A percentile compares a stretch with the other conserved stretches of the same genome.
Evolutionary conservation across 2,888 invertebrate genomes (phyloP).

Genomic region (Microctonus aethiopoides): DNA sequence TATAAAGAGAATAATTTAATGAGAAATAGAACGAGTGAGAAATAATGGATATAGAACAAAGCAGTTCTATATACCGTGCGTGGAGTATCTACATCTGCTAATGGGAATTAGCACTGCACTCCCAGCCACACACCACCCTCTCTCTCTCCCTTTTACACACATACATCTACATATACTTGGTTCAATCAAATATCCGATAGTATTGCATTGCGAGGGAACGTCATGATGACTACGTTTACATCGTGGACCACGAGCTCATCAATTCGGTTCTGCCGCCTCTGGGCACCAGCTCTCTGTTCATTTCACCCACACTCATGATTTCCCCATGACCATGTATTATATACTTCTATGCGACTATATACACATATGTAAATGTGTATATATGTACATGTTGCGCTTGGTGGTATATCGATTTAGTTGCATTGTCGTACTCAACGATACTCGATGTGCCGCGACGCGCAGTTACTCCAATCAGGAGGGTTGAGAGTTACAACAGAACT

Average conservation of each 20-base stretch:
- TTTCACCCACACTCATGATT: constrained; percentile 3
- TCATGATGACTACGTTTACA: constrained; percentile 55
- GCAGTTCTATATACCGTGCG: constrained; percentile 10
- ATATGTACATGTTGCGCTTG: not conserved
- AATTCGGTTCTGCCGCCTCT: constrained; percentile 35
- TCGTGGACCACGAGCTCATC: constrained; percentile 53
- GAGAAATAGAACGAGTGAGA: not conserved
- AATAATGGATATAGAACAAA: constrained; percentile 15
- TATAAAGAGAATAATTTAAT: not conserved
- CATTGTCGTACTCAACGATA: constrained; percentile 25
- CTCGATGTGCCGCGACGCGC: not conserved
- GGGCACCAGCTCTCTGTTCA: constrained; percentile 7
- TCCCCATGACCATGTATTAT: not conserved
- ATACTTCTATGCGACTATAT: too few relatives aligned
- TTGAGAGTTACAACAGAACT: not conserved
- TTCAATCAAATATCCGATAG: constrained; percentile 56
- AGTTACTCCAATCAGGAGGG: constrained; percentile 18
- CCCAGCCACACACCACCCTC: constrained; percentile 37
- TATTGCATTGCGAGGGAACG: constrained; percentile 39
- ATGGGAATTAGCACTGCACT: constrained; percentile 52
- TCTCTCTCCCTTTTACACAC: constrained; percentile 37
- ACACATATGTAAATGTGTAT: not conserved
- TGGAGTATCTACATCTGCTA: constrained; percentile 42
- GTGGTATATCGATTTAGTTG: constrained; percentile 26
- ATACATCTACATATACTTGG: constrained; percentile 41